Conservation (phyloP, 2,797 vertebrate species). For the Pangasius sanitwongsei region DNA sequence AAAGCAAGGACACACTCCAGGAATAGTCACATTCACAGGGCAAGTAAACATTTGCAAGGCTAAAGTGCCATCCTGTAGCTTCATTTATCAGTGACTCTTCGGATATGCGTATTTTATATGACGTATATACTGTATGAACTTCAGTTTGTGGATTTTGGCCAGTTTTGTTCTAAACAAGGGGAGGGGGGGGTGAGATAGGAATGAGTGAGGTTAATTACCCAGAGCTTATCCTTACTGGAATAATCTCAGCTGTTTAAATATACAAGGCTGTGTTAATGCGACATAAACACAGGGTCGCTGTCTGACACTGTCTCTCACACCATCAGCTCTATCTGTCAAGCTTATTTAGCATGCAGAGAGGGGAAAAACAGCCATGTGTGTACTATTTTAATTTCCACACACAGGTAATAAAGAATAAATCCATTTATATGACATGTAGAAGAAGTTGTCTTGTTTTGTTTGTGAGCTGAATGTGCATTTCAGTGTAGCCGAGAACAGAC, state of each 20-base stretch:
- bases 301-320: background rate
- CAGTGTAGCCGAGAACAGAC: background rate
- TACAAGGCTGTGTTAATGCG: slow-evolving; percentile 36
- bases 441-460: background rate
- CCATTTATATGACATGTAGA: background rate
- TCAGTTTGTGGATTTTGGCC: background rate
- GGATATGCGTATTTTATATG: background rate
- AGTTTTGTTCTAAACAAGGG: background rate
- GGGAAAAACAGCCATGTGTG: background rate
- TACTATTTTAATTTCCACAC: background rate
- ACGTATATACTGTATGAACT: background rate
- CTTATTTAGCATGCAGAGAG: background rate
- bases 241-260: slow-evolving; percentile 43
- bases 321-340: background rate
- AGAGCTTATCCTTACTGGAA: slow-evolving; percentile 34
- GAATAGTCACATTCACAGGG: slow-evolving; percentile 8
- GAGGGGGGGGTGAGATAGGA: background rate
- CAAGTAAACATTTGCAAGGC: background rate
- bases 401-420: background rate
- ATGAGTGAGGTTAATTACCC: slow-evolving; percentile 23
- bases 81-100: background rate
- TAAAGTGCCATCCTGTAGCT: background rate
- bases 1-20: slow-evolving; percentile 24
- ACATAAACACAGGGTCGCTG: background rate
- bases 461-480: background rate